phyloP scores from a whole-genome alignment of 1,140 invertebrate genomes.

The Teleopsis dalmanni region DNA sequence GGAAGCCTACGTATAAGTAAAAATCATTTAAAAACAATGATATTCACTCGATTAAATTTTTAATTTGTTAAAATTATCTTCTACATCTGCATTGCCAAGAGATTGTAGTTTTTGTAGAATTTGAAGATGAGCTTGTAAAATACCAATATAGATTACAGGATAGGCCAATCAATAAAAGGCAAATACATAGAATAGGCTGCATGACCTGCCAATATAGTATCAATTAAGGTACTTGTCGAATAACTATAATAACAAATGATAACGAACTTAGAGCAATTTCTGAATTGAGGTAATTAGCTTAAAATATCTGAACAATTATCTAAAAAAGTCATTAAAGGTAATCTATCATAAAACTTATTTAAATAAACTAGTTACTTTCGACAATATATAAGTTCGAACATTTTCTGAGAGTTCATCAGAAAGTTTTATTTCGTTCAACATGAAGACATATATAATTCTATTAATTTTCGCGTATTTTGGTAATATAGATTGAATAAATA shows the following conservation, averaged over 20 bases:
- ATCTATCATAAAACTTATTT: conserved; percentile 14
- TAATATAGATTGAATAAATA: no score
- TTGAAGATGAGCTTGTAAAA: conserved; percentile 17
- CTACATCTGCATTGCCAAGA: not conserved
- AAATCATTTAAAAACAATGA: not conserved
- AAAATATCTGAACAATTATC: conserved; percentile 6
- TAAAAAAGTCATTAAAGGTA: conserved; percentile 12
- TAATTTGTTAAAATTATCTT: conserved; percentile 18
- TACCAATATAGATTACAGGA: conserved; percentile 19
- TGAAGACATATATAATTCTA: no score
- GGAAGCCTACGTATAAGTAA: no score
- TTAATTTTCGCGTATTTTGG: no score
- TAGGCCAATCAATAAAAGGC: conserved; percentile 23
- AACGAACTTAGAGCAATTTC: conserved; percentile 16
- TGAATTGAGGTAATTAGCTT: conserved; percentile 11
- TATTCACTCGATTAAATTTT: conserved; percentile 16
- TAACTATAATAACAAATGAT: conserved; percentile 18
- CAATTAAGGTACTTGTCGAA: conserved; percentile 16
- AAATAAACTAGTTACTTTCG: no score
- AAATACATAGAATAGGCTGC: conserved; percentile 22
- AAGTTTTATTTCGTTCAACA: no score
- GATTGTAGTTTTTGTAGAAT: conserved; percentile 11
- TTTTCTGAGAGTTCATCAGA: no score
- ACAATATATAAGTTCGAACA: no score
- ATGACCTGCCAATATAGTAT: conserved; percentile 12